These are phyloP conservation scores for Torymus texanus DNA, from an alignment of 2,888 invertebrate genomes.

Conservation along the genomic window DNA sequence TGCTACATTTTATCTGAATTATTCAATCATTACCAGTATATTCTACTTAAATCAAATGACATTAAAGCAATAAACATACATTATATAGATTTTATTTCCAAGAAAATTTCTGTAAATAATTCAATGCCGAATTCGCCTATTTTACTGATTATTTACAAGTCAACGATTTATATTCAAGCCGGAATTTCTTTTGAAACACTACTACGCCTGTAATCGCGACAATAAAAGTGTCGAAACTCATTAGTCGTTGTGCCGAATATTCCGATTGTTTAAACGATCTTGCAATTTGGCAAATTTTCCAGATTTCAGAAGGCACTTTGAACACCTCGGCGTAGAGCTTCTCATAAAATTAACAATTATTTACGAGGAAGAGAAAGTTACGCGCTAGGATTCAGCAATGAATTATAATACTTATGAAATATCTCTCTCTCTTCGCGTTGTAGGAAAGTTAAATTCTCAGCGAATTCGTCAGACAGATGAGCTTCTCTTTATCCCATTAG, in stretches of 20 bases:
- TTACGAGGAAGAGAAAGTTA: constrained; percentile 37
- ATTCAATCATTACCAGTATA: too few species aligned
- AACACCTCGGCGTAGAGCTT: neutral
- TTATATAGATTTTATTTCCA: neutral
- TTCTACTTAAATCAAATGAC: neutral
- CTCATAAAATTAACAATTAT: constrained; percentile 30
- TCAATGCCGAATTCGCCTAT: neutral
- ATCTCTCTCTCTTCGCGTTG: neutral
- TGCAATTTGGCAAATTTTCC: too few species aligned
- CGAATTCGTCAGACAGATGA: constrained; percentile 1
- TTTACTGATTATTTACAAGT: neutral
- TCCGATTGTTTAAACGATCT: too few species aligned
- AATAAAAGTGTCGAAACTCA: constrained; percentile 25
- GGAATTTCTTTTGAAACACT: constrained; percentile 3
- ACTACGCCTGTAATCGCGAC: neutral
- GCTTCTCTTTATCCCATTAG: neutral
- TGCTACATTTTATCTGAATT: too few species aligned
- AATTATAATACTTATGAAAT: constrained; percentile 39
- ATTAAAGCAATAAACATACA: neutral
- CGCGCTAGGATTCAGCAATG: constrained; percentile 14
- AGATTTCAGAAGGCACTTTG: too few species aligned
- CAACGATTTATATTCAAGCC: neutral
- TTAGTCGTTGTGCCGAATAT: too few species aligned
- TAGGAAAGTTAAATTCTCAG: constrained; percentile 26
- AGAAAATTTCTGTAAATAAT: neutral